phyloP scores from a whole-genome alignment of 2,888 invertebrate genomes.

The Cosmia trapezina region DNA sequence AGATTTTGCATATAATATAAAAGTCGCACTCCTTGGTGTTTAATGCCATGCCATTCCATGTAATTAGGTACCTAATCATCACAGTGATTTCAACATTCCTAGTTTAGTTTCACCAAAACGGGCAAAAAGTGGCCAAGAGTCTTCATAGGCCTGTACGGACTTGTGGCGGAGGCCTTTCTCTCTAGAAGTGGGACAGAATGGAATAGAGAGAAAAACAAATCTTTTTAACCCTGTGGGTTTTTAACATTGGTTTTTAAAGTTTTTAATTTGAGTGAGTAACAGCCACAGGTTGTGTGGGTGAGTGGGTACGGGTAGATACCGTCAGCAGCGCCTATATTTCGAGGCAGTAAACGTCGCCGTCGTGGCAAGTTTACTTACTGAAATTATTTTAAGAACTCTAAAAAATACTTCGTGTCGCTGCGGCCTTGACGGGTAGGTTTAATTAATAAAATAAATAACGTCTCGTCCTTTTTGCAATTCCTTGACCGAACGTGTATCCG shows the following conservation, averaged over 20 bases:
- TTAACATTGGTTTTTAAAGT: too few species aligned
- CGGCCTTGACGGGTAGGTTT: too few species aligned
- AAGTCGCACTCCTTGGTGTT: background rate
- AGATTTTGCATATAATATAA: background rate
- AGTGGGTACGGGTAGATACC: background rate
- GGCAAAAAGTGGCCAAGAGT: background rate
- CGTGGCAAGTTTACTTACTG: background rate
- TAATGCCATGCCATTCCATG: too few species aligned
- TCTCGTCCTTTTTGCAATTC: background rate
- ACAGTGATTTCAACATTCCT: background rate
- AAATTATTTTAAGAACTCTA: background rate
- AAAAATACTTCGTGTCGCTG: background rate
- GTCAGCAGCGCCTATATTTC: background rate
- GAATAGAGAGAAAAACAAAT: background rate
- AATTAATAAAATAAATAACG: background rate
- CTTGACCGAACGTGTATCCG: conserved; percentile 32
- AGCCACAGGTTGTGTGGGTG: background rate
- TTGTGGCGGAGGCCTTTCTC: background rate
- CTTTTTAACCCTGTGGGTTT: background rate
- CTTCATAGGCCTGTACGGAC: background rate
- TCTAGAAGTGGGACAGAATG: background rate
- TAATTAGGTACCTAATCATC: background rate
- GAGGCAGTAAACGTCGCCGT: too few species aligned
- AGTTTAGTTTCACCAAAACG: background rate
- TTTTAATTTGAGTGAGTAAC: background rate